phyloP scores from a whole-genome alignment of 2,113 vertebrate genomes.

The Calyptommatus sinebrachiatus region DNA sequence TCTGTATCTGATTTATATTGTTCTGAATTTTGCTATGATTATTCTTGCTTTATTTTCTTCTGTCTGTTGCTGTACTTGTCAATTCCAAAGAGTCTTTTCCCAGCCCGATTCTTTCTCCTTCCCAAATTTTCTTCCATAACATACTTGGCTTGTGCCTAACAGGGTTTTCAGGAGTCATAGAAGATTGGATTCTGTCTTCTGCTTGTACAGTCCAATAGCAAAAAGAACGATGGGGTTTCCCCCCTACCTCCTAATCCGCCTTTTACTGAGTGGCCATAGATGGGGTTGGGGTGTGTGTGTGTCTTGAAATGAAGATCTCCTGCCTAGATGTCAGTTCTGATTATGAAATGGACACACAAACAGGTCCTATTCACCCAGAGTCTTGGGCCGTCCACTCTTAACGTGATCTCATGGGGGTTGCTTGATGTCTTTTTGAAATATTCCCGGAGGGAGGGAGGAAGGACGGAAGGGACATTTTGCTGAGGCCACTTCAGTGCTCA shows the following conservation, averaged over 20 bases:
- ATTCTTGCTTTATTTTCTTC: slow-evolving; percentile 6
- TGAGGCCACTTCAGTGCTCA: too few relatives aligned
- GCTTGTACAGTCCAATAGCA: slow-evolving; percentile 34
- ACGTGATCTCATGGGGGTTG: background rate
- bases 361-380: too few relatives aligned
- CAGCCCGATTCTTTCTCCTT: background rate
- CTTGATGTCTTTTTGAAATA: background rate
- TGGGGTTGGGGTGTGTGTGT: background rate
- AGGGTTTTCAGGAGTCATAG: slow-evolving; percentile 52
- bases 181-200: background rate
- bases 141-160: slow-evolving; percentile 59
- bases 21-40: background rate
- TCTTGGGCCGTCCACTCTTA: background rate
- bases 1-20: background rate
- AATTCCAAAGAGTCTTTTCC: slow-evolving; percentile 43
- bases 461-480: too few relatives aligned
- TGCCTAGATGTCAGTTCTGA: background rate
- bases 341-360: too few relatives aligned
- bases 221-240: slow-evolving; percentile 41
- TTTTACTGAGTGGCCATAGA: background rate
- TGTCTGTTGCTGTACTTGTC: slow-evolving; percentile 19
- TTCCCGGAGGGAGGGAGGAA: background rate
- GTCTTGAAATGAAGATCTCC: background rate
- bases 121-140: slow-evolving; percentile 63
- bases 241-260: too few relatives aligned